Base-by-base conservation (phyloP, 1,140 invertebrate species). In the Nasonia giraulti region DNA sequence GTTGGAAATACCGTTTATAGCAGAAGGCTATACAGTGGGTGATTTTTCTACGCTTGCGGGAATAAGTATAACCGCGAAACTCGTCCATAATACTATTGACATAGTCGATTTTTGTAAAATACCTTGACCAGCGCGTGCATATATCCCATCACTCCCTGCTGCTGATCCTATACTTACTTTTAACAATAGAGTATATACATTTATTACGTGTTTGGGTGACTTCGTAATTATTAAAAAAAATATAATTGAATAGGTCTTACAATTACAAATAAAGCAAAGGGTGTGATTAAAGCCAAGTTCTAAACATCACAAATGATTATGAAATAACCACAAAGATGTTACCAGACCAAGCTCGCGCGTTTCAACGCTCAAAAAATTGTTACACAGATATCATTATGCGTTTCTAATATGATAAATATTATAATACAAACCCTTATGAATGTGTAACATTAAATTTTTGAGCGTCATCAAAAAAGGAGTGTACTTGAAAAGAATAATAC, bases 61-160 rank as follows among this genome's bases (percentile, higher is more conserved):
- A 77, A 37, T 62, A 55, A 75, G 27, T 47, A 77, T 68, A 77
- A 82, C 75, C 75, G 74, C 10, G 37, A 73, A 68, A 71, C 68
- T 85, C 84, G 84, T 85, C 75, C 69, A 71, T 82, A 82, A 8
- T 74, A 86, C 68, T 82, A 82, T 37, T 76, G 68, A 75, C 27
- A 74, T 55, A 82, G 76, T 82, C 77, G 23, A 86, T 80, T 86
- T 82, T 86, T 86, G 80, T 86, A 86, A 86, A 82, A 80, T 82
- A 82, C 68, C 23, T 79, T 74, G 33, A 82, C 55, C 73, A 78
- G 50, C 37, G 50, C 76, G 23, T 85, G 37, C 12, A 78, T 50
- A 44, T 68, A 62, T 14, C 47, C 44, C 66, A 44, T 44, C 55
- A 62, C 55, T 62, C 10, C 74, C 50, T 73, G 23, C 74, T 69